phyloP scores from a whole-genome alignment of 1,140 invertebrate genomes.

The Galleria mellonella region DNA sequence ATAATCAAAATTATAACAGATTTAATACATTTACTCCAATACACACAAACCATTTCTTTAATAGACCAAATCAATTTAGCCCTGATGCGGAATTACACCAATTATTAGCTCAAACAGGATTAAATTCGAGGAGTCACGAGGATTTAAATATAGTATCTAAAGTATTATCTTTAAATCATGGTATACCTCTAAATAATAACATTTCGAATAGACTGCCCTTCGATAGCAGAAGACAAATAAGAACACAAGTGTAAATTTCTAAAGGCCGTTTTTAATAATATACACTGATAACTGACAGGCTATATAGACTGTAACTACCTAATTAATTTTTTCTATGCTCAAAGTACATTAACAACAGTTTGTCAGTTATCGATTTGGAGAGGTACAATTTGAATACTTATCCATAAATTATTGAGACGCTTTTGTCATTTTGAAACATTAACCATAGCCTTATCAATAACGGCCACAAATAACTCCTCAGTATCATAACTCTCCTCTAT shows the following conservation, averaged over 20 bases:
- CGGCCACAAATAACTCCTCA: too few species aligned
- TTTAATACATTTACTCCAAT: conserved; percentile 46
- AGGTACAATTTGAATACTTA: too few species aligned
- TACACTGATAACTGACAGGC: too few species aligned
- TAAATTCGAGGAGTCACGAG: conserved; percentile 77
- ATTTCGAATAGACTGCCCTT: conserved; percentile 46
- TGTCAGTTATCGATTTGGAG: too few species aligned
- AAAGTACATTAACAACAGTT: too few species aligned
- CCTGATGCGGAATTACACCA: conserved; percentile 78
- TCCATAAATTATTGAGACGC: too few species aligned
- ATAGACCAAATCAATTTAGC: conserved; percentile 38
- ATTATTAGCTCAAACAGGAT: conserved; percentile 78
- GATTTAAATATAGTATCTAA: conserved; percentile 88
- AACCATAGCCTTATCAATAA: too few species aligned
- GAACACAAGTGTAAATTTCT: conserved; percentile 14
- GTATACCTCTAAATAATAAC: conserved; percentile 52
- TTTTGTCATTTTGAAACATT: too few species aligned
- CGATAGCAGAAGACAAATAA: conserved; percentile 47
- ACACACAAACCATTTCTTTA: conserved; percentile 45
- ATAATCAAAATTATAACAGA: conserved; percentile 35
- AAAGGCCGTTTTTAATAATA: too few species aligned
- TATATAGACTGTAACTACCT: too few species aligned
- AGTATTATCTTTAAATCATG: conserved; percentile 84
- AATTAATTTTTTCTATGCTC: too few species aligned
- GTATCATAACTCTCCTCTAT: too few species aligned